These are phyloP conservation scores for Rhinichthys klamathensis DNA, from an alignment of 2,113 vertebrate genomes.

Conservation along the genomic window DNA sequence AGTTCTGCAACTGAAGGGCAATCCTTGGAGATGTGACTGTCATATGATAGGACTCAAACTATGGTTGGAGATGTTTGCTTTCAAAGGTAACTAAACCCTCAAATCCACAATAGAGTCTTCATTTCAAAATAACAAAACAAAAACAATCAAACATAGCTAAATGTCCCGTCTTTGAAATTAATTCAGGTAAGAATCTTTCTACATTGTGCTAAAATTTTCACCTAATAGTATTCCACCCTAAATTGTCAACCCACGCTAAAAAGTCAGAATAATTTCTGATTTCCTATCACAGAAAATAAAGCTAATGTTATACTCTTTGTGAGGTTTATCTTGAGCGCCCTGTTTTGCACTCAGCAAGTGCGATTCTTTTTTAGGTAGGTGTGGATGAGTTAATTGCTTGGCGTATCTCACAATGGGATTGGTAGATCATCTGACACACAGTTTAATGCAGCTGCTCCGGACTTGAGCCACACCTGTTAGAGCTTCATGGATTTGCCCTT, in stretches of 20 bases:
- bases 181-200: not conserved
- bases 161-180: not conserved
- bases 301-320: not conserved
- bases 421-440: not conserved
- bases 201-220: not conserved
- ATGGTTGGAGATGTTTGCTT: conserved; percentile 94
- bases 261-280: not conserved
- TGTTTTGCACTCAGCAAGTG: not conserved
- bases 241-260: not conserved
- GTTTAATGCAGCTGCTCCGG: not conserved
- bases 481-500: not conserved
- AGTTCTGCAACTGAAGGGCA: conserved; percentile 83
- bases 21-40: conserved; percentile 95
- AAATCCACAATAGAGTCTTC: not conserved
- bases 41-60: conserved; percentile 90
- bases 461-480: not conserved
- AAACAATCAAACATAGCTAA: not conserved
- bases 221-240: too few relatives aligned
- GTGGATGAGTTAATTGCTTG: not conserved
- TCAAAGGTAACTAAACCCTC: conserved; percentile 81
- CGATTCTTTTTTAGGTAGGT: not conserved
- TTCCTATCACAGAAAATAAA: not conserved
- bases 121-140: not conserved
- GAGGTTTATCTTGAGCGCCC: not conserved
- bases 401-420: not conserved